Percentiles rank a stretch among this genome's conserved stretches.
phyloP scores from a whole-genome alignment of 1,140 invertebrate genomes.

The Oreohelix idahoensis region DNA sequence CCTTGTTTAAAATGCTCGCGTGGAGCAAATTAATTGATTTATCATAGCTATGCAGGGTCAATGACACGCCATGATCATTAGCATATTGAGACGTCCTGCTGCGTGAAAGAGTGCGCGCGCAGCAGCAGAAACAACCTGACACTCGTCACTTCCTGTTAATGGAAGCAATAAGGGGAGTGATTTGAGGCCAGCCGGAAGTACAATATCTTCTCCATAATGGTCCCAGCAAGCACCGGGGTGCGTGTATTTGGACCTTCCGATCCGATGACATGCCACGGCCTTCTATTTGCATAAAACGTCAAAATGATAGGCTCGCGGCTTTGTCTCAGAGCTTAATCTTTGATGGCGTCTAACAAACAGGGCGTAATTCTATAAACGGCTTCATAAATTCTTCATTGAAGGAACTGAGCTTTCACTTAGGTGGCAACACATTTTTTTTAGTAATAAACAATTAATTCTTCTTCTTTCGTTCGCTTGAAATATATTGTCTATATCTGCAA shows the following conservation, averaged over 20 bases:
- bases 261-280: constrained; percentile 1
- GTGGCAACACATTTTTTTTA: too few species aligned
- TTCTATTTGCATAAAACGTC: neutral
- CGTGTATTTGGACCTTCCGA: constrained; percentile 9
- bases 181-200: constrained; percentile 32
- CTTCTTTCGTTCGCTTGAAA: too few species aligned
- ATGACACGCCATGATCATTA: constrained; percentile 26
- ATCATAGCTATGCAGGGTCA: constrained; percentile 17
- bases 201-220: constrained; percentile 32
- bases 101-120: constrained; percentile 4
- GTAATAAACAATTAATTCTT: too few species aligned
- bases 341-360: neutral
- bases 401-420: neutral
- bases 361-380: constrained; percentile 1
- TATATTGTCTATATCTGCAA: too few species aligned
- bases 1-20: constrained; percentile 15
- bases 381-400: neutral
- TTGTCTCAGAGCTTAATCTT: neutral
- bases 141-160: constrained; percentile 23
- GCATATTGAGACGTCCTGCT: constrained; percentile 34
- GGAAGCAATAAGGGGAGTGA: constrained; percentile 28
- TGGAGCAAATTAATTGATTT: constrained; percentile 25
- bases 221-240: neutral
- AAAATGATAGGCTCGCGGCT: neutral
- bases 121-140: constrained; percentile 12